Base-by-base conservation (phyloP, 2,797 vertebrate genomes). In the Schizopygopsis malacanthus region DNA sequence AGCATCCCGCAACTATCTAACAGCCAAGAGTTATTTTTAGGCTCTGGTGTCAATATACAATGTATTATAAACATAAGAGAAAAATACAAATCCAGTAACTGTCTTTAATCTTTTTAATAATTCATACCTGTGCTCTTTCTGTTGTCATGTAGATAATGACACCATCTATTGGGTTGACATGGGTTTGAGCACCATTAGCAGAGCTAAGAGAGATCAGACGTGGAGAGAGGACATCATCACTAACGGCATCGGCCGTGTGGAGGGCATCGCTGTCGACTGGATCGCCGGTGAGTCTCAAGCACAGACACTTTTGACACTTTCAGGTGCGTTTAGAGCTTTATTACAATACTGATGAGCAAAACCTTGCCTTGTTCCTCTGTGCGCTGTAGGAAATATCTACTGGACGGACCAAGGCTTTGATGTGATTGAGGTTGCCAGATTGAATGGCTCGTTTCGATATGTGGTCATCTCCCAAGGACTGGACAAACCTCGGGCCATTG, bases 151-250 rank as follows among this genome's bases (percentile, higher is more conserved):
- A 95, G 98, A 96, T 88, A 99, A 99, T 91, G 98, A 99, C 92
- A 98, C 98, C 1, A 97, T 99, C 90, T 99, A 99, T 89, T 99
- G 98, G 98, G 98, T 98, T 90, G 98, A 99, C 90, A 98, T 99
- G 97, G 98, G 98, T 78, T 94, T 97, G 90, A 98, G 98, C 93
- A 98, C 96, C 92, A 99, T 99, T 87, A 98, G 97, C 91, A 95
- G 98, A 89, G 95, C 95, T 81, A 98, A 97, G 94, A 93, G 98
- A 93, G 98, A 99, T 89, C 98, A 99, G 86, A 99, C 98, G 0
- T 98, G 98, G 97, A 97, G 97, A 90, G 98, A 98, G 93, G 97
- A 98, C 4, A 95, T 98, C 15, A 89, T 99, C 88, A 97, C 97
- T 61, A 98, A 97, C 54, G 97, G 97, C 65, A 93, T 99, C 78